Evolutionary conservation across 2,888 invertebrate genomes (phyloP).

Genomic region (Carpatolechia fugitivella): DNA sequence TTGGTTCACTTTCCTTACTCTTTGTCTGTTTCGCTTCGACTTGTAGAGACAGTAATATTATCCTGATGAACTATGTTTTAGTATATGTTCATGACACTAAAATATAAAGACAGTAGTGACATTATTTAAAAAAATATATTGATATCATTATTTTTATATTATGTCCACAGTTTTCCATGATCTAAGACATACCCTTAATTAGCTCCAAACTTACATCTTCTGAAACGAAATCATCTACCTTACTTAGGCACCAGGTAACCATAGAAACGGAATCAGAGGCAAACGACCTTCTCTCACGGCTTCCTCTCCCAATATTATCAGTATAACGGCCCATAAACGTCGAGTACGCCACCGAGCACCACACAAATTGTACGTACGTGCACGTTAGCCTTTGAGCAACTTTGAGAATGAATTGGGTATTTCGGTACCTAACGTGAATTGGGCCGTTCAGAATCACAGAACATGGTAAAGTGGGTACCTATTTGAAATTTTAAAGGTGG

Average conservation of each 20-base stretch:
- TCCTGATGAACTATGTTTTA: too few species aligned
- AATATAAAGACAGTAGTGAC: too few species aligned
- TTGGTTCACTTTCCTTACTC: not conserved
- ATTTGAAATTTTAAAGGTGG: not conserved
- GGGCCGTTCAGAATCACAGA: conserved; percentile 15
- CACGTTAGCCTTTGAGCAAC: conserved; percentile 3
- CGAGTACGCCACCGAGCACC: conserved; percentile 44
- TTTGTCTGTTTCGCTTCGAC: too few species aligned
- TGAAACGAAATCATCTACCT: too few species aligned
- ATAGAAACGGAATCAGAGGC: conserved; percentile 34
- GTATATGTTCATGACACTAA: too few species aligned
- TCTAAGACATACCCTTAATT: too few species aligned
- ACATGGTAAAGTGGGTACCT: not conserved
- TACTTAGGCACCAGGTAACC: conserved; percentile 21
- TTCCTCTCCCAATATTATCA: conserved; percentile 54
- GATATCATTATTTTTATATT: too few species aligned
- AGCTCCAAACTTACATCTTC: too few species aligned
- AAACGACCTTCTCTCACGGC: conserved; percentile 36
- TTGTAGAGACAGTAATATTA: too few species aligned
- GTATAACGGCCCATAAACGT: conserved; percentile 61
- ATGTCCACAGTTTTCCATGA: too few species aligned
- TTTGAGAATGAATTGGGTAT: conserved; percentile 42
- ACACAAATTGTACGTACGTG: conserved; percentile 45
- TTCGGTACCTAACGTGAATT: conserved; percentile 33
- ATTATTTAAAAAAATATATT: too few species aligned